Conservation (phyloP, 1,140 invertebrate genomes). For the Saxidomus purpurata region DNA sequence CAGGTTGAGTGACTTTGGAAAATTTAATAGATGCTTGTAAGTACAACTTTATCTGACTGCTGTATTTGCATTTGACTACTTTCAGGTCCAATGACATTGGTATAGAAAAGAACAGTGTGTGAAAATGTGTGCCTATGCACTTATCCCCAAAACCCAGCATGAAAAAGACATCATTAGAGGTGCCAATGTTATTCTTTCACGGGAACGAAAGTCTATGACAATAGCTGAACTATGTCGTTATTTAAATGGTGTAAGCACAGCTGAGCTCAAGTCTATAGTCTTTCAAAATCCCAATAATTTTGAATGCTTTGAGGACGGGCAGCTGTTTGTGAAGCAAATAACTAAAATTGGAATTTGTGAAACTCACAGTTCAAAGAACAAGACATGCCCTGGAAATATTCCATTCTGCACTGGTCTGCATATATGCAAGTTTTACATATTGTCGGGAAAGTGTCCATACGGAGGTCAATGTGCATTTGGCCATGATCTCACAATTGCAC, state of each 20-base stretch:
- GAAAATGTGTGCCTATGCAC: background rate
- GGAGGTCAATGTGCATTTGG: slow-evolving; percentile 35
- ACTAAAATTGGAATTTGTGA: slow-evolving; percentile 13
- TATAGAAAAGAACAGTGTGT: too few relatives aligned
- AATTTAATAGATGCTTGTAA: too few relatives aligned
- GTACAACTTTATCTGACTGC: too few relatives aligned
- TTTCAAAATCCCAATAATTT: background rate
- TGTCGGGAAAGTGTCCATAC: slow-evolving; percentile 50
- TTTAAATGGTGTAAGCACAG: background rate
- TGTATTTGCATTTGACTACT: too few relatives aligned
- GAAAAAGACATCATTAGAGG: background rate
- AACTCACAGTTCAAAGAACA: slow-evolving; percentile 39
- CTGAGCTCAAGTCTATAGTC: background rate
- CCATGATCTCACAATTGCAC: slow-evolving; percentile 43
- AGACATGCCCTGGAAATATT: slow-evolving; percentile 25
- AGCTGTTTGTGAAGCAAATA: background rate
- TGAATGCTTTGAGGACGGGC: background rate
- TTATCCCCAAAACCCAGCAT: background rate
- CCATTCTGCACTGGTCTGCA: slow-evolving; percentile 53
- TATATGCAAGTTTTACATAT: slow-evolving; percentile 53
- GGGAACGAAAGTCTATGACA: background rate
- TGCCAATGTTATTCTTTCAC: background rate
- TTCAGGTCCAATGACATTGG: too few relatives aligned
- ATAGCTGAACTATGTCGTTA: background rate
- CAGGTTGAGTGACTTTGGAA: too few relatives aligned